These are phyloP conservation scores for Shinisaurus crocodilurus DNA, from an alignment of 2,113 vertebrate species.

Conservation along the genomic window DNA sequence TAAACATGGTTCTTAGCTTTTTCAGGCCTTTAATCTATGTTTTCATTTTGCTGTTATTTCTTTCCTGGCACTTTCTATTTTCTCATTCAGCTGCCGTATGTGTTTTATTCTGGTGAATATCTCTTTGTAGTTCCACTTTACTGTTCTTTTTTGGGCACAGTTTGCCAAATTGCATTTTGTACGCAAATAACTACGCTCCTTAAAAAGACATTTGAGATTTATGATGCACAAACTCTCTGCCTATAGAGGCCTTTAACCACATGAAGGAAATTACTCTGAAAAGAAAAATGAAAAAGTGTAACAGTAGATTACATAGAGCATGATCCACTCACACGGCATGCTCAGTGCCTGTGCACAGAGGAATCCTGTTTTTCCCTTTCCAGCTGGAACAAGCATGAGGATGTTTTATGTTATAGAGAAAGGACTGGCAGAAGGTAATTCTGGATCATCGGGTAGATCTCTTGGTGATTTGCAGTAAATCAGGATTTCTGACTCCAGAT, in stretches of 20 bases:
- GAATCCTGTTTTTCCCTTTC: neutral
- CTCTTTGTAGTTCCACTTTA: neutral
- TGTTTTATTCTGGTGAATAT: neutral
- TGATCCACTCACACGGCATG: neutral
- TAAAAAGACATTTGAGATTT: slow-evolving; percentile 16
- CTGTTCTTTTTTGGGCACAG: neutral
- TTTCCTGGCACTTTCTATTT: neutral
- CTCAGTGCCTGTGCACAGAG: neutral
- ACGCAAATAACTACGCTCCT: neutral
- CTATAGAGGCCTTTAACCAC: neutral
- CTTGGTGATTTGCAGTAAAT: too few relatives aligned
- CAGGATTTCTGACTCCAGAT: too few relatives aligned
- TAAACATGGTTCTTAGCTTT: neutral
- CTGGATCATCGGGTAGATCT: too few relatives aligned
- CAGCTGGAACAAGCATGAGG: neutral
- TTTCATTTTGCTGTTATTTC: neutral
- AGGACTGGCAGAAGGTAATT: too few relatives aligned
- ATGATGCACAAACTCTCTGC: neutral
- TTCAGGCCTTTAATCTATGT: neutral
- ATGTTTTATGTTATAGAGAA: neutral
- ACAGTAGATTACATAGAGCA: neutral
- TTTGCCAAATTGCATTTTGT: neutral
- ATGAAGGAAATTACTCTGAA: neutral
- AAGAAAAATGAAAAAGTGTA: neutral
- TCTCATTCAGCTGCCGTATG: neutral